phyloP scores from a whole-genome alignment of 2,113 vertebrate species.

The Platichthys stellatus region DNA sequence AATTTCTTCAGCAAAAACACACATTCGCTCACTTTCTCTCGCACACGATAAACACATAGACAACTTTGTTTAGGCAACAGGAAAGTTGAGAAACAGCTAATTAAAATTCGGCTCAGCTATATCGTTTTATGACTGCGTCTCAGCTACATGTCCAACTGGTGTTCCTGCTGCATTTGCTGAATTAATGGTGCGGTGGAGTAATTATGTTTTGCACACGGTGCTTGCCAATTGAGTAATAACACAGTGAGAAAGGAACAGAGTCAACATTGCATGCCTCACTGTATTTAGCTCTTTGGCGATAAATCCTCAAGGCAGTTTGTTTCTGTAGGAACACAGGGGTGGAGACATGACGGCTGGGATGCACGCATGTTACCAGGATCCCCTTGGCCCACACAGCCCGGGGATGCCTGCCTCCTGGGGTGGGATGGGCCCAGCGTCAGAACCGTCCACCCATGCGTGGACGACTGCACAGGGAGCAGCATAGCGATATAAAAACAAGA shows the following conservation, averaged over 20 bases:
- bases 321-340: constrained; percentile 54
- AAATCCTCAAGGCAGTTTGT: constrained; percentile 56
- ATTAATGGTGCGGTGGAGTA: constrained; percentile 38
- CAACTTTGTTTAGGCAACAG: constrained; percentile 66
- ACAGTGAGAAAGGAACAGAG: constrained; percentile 36
- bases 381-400: constrained; percentile 38
- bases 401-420: constrained; percentile 66
- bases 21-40: constrained; percentile 69
- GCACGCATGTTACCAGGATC: constrained; percentile 58
- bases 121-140: constrained; percentile 43
- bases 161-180: constrained; percentile 24
- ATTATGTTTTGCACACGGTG: constrained; percentile 50
- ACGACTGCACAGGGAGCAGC: constrained; percentile 70
- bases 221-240: constrained; percentile 59
- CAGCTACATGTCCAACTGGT: constrained; percentile 29
- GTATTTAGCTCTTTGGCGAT: constrained; percentile 50
- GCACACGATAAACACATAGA: constrained; percentile 39
- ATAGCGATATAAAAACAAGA: constrained; percentile 64
- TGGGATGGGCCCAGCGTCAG: constrained; percentile 44
- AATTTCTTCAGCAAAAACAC: constrained; percentile 67
- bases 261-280: constrained; percentile 68
- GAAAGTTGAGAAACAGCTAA: constrained; percentile 30
- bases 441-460: constrained; percentile 69
- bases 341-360: constrained; percentile 40
- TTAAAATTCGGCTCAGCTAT: constrained; percentile 29